A percentile compares a stretch with the other conserved stretches of the same genome.
Evolutionary conservation across 2,113 vertebrate genomes (phyloP).

Genomic region (Oreotrochilus melanogaster): DNA sequence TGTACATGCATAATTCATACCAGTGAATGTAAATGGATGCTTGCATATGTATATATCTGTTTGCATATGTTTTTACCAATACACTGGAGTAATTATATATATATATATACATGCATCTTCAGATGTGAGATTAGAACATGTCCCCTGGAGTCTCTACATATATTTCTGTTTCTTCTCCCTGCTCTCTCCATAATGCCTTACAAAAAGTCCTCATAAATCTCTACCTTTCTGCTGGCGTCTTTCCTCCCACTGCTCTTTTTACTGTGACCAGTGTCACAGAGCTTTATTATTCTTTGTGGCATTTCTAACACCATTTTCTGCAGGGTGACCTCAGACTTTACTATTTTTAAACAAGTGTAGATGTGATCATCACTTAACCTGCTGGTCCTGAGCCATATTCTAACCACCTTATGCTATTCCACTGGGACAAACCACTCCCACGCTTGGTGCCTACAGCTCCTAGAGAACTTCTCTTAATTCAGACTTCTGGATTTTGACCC

Average conservation of each 20-base stretch:
- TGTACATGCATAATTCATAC: background rate
- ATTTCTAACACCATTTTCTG: background rate
- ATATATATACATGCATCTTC: background rate
- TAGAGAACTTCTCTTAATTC: background rate
- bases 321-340: background rate
- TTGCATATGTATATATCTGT: background rate
- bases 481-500: background rate
- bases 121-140: background rate
- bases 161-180: background rate
- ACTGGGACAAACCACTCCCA: background rate
- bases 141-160: background rate
- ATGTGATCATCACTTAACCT: background rate
- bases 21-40: background rate
- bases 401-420: background rate
- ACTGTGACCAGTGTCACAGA: background rate
- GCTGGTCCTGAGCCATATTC: background rate
- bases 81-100: background rate
- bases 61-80: background rate
- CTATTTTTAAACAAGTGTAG: background rate
- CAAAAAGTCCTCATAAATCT: conserved; percentile 26
- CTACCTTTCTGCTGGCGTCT: background rate
- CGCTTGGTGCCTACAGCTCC: background rate
- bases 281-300: conserved; percentile 33
- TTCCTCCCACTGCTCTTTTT: background rate
- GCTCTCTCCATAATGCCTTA: background rate